Percentiles rank a stretch among this genome's conserved stretches.
Conservation (phyloP, 2,113 vertebrate genomes). For the Erpornis zantholeuca region DNA sequence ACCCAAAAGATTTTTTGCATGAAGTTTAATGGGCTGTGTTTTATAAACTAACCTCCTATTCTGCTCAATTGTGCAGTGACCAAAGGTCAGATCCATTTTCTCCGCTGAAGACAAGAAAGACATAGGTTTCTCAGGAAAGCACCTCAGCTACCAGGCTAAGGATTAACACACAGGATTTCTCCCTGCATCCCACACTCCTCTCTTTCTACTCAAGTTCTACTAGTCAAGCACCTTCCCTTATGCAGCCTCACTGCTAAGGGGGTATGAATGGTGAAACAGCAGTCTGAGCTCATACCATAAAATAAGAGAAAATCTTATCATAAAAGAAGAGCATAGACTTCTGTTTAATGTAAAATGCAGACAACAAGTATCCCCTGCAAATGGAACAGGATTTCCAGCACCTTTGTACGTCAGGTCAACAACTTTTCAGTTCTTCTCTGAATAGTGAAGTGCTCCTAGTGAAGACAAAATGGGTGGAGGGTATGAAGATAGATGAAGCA, state of each 20-base stretch:
- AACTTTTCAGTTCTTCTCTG: neutral
- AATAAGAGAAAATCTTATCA: neutral
- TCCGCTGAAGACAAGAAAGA: neutral
- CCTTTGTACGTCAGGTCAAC: neutral
- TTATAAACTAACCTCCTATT: neutral
- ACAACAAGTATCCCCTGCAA: neutral
- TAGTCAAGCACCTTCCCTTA: neutral
- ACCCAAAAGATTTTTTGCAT: neutral
- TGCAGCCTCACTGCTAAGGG: neutral
- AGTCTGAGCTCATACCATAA: neutral
- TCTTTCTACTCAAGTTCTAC: neutral
- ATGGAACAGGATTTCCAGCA: neutral
- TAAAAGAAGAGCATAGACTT: neutral
- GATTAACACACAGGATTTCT: neutral
- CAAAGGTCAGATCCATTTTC: neutral
- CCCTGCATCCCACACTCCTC: neutral
- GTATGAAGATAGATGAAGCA: neutral
- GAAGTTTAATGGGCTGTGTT: neutral
- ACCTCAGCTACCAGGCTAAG: neutral
- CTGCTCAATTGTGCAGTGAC: neutral
- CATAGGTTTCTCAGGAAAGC: rapidly evolving
- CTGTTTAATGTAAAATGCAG: neutral
- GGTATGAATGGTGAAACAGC: neutral
- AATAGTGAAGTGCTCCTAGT: neutral
- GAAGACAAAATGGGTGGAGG: neutral